These are phyloP conservation scores for Drosophila murphyi DNA, from an alignment of 1,140 invertebrate species.

Conservation along the genomic window DNA sequence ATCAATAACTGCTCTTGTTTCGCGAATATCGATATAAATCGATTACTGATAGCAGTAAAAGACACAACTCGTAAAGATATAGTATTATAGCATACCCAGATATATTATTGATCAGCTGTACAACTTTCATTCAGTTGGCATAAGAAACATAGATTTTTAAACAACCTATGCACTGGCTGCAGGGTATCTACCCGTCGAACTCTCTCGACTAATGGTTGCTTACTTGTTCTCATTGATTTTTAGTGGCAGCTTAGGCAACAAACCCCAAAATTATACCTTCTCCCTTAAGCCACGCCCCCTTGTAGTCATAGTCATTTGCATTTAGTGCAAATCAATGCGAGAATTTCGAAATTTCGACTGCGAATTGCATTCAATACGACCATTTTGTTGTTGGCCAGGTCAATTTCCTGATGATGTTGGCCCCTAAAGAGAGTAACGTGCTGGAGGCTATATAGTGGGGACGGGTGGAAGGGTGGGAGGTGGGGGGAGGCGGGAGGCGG, in stretches of 20 bases:
- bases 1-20: too few species aligned
- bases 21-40: too few species aligned
- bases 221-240: conserved; percentile 13
- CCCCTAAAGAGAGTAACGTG: background rate
- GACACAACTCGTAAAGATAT: too few species aligned
- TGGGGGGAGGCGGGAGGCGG: background rate
- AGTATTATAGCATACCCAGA: too few species aligned
- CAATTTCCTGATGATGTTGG: conserved; percentile 30
- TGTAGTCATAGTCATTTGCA: conserved; percentile 36
- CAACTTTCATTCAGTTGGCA: too few species aligned
- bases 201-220: too few species aligned
- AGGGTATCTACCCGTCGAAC: too few species aligned
- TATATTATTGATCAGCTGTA: too few species aligned
- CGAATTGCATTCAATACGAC: conserved; percentile 31
- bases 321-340: conserved; percentile 54
- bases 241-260: background rate
- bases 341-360: conserved; percentile 21
- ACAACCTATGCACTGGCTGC: too few species aligned
- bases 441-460: too few species aligned
- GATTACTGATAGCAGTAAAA: too few species aligned
- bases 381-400: conserved; percentile 38
- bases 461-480: background rate
- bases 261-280: background rate
- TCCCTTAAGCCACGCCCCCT: conserved; percentile 2
- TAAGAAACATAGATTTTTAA: too few species aligned